Evolutionary conservation across 1,140 invertebrate genomes (phyloP), one percentile per base, ranked within the genome.

Genomic region (Lepidotrigona ventralis): DNA sequence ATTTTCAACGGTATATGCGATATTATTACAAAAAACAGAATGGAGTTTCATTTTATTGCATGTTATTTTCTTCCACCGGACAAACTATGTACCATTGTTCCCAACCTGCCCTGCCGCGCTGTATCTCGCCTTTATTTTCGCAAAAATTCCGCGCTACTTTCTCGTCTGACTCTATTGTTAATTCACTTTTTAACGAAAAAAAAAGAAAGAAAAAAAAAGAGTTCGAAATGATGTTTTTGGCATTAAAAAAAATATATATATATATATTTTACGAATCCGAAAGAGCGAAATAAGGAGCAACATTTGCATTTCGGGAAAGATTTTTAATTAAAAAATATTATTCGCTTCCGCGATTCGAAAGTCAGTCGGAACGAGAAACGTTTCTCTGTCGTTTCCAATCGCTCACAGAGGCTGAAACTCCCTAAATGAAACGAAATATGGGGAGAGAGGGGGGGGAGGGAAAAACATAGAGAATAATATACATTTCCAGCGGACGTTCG

Each of bases 271-370:
- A 46, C 39, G 8, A 11, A 46, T 46, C 39, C 8, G 17, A n/a
- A n/a, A n/a, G n/a, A 21, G 12, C 4, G n/a, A 33, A 19, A 19
- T 23, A 46, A 70, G 46, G 23, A 15, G 70, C 56, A 58, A 69
- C 68, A 56, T 56, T 17, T 54, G 12, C 15, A 71, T 70, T 79
- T 5, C 12, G 6, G 8, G 53, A 26, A 70, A 15, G 2, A 60
- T 71, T 71, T 79, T 71, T 71, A 71, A 79, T 79, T 71, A 79
- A 71, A 79, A 71, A 71, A 60, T 46, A 9, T 8, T 46, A 46
- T 71, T 19, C 29, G 19, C 9, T 21, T 19, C 33, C 33, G 12
- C 53, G 15, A 71, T 26, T 66, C 6, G 63, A 19, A 26, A 17
- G 4, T 19, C 11, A 23, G 1, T 21, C 29, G 29, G 1, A 70